Evolutionary conservation across 1,140 invertebrate genomes (phyloP).

Genomic region (Diuraphis noxia): DNA sequence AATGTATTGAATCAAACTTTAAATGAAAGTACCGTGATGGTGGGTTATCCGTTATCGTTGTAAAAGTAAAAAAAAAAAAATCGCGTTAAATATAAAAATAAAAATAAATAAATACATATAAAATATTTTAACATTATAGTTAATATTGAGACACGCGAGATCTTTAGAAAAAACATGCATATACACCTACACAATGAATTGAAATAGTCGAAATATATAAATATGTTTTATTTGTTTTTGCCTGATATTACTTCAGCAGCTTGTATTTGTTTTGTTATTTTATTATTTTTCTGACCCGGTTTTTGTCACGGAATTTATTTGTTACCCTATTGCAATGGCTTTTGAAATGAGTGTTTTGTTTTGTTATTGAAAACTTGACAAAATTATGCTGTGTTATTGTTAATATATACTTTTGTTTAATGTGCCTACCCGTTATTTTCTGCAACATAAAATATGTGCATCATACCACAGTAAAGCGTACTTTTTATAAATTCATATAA

Average conservation of each 20-base stretch:
- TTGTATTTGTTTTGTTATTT: slow-evolving; percentile 49
- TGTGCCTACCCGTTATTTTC: not conserved
- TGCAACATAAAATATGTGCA: not conserved
- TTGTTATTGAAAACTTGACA: slow-evolving; percentile 20
- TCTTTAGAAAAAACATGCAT: slow-evolving; percentile 53
- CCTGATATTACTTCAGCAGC: slow-evolving; percentile 53
- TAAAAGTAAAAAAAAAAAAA: not conserved
- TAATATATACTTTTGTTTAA: not conserved
- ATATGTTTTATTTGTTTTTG: slow-evolving; percentile 47
- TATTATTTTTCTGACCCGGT: slow-evolving; percentile 14
- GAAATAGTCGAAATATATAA: not conserved
- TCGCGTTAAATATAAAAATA: not conserved
- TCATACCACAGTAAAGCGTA: not conserved
- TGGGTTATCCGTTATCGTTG: slow-evolving; percentile 52
- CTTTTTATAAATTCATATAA: not conserved
- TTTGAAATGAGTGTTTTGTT: slow-evolving; percentile 30
- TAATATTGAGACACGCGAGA: slow-evolving; percentile 43
- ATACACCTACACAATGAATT: slow-evolving; percentile 44
- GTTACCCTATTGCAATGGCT: slow-evolving; percentile 46
- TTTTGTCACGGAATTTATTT: slow-evolving; percentile 39
- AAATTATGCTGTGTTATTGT: slow-evolving; percentile 8
- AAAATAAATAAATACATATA: not conserved
- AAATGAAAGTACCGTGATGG: slow-evolving; percentile 34
- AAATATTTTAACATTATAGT: slow-evolving; percentile 18
- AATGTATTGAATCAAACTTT: not conserved